Evolutionary conservation across 2,797 vertebrate species (phyloP).

Genomic region (Gymnodraco acuticeps): DNA sequence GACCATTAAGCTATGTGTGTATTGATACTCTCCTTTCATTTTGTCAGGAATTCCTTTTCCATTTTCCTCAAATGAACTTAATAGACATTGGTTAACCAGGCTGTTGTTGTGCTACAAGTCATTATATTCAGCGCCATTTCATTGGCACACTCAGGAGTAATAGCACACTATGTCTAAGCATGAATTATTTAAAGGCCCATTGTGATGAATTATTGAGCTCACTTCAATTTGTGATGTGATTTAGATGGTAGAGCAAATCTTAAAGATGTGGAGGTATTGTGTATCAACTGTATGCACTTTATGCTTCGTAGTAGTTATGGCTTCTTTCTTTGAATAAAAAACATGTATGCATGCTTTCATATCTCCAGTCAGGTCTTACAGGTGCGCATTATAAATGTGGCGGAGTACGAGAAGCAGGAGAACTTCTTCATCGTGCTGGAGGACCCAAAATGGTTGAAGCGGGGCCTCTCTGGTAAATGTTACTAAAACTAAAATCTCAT

Average conservation of each 20-base stretch:
- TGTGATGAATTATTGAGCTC: constrained; percentile 74
- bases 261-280: constrained; percentile 38
- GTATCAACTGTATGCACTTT: neutral
- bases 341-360: constrained; percentile 32
- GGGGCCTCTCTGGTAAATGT: constrained; percentile 90
- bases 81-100: neutral
- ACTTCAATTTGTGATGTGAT: constrained; percentile 72
- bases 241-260: constrained; percentile 60
- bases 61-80: neutral
- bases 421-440: constrained; percentile 94
- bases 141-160: constrained; percentile 16
- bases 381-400: constrained; percentile 91
- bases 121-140: constrained; percentile 22
- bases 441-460: constrained; percentile 93
- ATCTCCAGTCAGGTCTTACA: constrained; percentile 88
- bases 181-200: constrained; percentile 74
- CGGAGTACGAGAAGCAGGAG: constrained; percentile 95
- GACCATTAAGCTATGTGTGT: neutral
- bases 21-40: neutral
- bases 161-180: constrained; percentile 29
- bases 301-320: neutral
- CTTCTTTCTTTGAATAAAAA: constrained; percentile 1
- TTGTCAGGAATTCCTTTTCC: neutral
- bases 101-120: neutral
- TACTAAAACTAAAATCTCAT: neutral